Evolutionary conservation across 2,888 invertebrate species (phyloP).

Genomic region (Drosophila meridiana): DNA sequence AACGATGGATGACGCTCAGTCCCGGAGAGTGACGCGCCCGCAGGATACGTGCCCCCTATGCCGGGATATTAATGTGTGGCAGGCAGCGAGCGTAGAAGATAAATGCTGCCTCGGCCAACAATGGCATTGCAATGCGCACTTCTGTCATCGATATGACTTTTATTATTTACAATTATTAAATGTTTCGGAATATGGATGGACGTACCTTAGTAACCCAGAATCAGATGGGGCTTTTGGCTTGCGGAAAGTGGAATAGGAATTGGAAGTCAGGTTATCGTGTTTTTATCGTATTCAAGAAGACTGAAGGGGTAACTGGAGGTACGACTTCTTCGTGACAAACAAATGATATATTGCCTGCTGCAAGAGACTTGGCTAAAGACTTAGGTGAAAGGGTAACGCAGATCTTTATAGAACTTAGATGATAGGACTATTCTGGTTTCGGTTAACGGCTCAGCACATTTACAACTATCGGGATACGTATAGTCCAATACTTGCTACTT

Average conservation of each 20-base stretch:
- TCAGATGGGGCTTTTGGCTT: background rate
- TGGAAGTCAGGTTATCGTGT: background rate
- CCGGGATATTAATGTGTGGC: conserved; percentile 21
- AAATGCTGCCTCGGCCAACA: conserved; percentile 17
- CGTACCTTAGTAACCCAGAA: background rate
- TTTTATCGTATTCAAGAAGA: background rate
- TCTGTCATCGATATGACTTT: conserved; percentile 15
- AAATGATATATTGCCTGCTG: background rate
- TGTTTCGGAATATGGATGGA: background rate
- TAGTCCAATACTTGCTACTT: too few relatives aligned
- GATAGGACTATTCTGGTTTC: too few relatives aligned
- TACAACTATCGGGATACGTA: too few relatives aligned
- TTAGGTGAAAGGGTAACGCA: too few relatives aligned
- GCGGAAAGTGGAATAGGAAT: background rate
- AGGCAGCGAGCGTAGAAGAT: conserved; percentile 7
- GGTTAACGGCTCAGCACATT: too few relatives aligned
- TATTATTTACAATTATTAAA: conserved; percentile 6
- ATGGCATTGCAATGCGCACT: conserved; percentile 16
- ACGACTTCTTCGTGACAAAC: background rate
- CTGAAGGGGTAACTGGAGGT: background rate
- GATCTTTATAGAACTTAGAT: too few relatives aligned
- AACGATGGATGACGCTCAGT: background rate
- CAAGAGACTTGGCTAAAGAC: too few relatives aligned
- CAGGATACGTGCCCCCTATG: conserved; percentile 55
- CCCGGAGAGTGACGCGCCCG: conserved; percentile 23